Percentiles rank a stretch among this genome's conserved stretches.
These are phyloP conservation scores for Ophthalmolycus amberensis DNA, from an alignment of 2,113 vertebrate species.

Conservation along the genomic window DNA sequence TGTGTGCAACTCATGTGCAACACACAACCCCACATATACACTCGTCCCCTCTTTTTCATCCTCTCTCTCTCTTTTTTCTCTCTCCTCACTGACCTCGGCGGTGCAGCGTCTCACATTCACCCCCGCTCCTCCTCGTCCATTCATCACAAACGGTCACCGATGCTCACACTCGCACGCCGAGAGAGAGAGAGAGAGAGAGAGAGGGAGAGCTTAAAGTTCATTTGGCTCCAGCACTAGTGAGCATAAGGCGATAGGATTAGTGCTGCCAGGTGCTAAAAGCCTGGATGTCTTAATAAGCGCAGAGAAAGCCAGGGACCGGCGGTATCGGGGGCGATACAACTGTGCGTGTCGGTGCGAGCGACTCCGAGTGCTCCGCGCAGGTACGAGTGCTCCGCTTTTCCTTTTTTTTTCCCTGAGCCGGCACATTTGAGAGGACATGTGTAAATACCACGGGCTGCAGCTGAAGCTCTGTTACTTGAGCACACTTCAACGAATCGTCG, in stretches of 20 bases:
- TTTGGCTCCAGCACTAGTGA: slow-evolving; percentile 67
- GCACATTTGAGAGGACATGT: slow-evolving; percentile 66
- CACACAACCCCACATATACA: slow-evolving; percentile 1
- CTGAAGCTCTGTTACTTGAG: slow-evolving; percentile 68
- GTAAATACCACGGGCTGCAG: slow-evolving; percentile 75
- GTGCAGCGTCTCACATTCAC: slow-evolving; percentile 68
- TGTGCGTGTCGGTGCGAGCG: slow-evolving; percentile 37
- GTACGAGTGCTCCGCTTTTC: slow-evolving; percentile 37
- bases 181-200: slow-evolving; percentile 22
- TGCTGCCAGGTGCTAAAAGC: slow-evolving; percentile 80
- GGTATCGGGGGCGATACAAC: slow-evolving; percentile 51
- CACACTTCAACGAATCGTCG: slow-evolving; percentile 71
- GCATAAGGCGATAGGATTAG: slow-evolving; percentile 79
- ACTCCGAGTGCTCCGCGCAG: slow-evolving; percentile 52
- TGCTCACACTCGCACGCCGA: slow-evolving; percentile 48
- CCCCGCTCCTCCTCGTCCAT: slow-evolving; percentile 56
- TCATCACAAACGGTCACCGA: slow-evolving; percentile 73
- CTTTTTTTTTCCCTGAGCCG: slow-evolving; percentile 38
- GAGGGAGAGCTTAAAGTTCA: slow-evolving; percentile 55
- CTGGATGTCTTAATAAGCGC: slow-evolving; percentile 74
- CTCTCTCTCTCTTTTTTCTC: slow-evolving; percentile 7
- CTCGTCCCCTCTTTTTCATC: slow-evolving; percentile 37
- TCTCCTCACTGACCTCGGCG: slow-evolving; percentile 61
- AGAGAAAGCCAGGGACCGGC: slow-evolving; percentile 48
- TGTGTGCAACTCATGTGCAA: slow-evolving; percentile 67